A percentile compares a stretch with the other conserved stretches of the same genome.
Evolutionary conservation across 2,888 invertebrate species (phyloP).

Genomic region (Bruchidius siliquastri): DNA sequence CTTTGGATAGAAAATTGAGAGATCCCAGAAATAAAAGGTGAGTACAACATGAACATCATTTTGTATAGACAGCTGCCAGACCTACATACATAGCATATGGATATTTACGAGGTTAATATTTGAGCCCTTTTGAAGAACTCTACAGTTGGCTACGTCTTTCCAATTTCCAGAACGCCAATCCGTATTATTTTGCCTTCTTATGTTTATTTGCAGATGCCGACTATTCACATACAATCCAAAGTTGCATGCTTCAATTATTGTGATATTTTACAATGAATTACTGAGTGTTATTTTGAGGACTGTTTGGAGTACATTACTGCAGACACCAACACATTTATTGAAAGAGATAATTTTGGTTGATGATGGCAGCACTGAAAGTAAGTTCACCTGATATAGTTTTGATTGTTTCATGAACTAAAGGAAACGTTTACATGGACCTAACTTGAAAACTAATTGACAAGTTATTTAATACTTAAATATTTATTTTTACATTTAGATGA

Average conservation of each 20-base stretch:
- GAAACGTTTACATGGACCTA: too few species aligned
- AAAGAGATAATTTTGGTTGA: constrained; percentile 94
- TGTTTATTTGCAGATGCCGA: constrained; percentile 52
- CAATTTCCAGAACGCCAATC: too few species aligned
- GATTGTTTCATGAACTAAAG: too few species aligned
- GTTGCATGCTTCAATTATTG: constrained; percentile 63
- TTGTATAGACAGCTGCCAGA: not conserved
- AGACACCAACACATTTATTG: constrained; percentile 65
- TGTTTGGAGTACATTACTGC: constrained; percentile 82
- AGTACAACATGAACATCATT: constrained; percentile 9
- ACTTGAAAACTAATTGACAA: too few species aligned
- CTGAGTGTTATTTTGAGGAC: constrained; percentile 73
- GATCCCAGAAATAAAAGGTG: constrained; percentile 55
- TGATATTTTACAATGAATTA: constrained; percentile 75
- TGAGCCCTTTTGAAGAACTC: too few species aligned
- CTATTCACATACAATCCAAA: constrained; percentile 58
- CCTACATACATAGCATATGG: too few species aligned
- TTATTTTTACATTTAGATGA: too few species aligned
- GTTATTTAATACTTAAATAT: too few species aligned
- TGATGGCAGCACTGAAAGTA: constrained; percentile 78
- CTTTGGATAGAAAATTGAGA: constrained; percentile 74
- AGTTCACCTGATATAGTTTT: constrained; percentile 13
- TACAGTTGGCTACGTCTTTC: too few species aligned
- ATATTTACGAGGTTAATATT: too few species aligned
- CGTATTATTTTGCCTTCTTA: not conserved